Conservation (phyloP, 2,797 vertebrate species). For the Poecilia gillii region DNA sequence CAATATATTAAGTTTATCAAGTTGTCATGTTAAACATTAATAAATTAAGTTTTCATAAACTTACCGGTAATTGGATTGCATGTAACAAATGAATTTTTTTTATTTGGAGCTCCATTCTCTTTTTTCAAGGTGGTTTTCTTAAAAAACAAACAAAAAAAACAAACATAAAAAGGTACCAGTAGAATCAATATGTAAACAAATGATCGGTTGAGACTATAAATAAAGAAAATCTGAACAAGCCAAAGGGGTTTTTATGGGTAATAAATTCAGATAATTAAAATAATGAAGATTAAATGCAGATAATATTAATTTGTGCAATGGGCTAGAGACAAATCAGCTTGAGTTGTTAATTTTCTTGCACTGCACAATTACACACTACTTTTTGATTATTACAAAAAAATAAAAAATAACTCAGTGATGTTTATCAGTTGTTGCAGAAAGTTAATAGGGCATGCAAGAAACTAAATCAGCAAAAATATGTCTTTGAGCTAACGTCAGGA, state of each 20-base stretch:
- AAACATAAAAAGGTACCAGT: background rate
- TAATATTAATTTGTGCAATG: no score
- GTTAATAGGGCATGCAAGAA: background rate
- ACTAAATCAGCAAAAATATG: background rate
- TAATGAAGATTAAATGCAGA: background rate
- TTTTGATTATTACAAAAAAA: background rate
- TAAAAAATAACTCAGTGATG: no score
- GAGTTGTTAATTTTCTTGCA: background rate
- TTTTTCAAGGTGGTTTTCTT: background rate
- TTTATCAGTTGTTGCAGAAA: background rate
- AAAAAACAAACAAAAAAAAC: background rate
- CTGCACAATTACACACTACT: background rate
- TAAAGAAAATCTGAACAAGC: background rate
- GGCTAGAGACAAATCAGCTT: background rate
- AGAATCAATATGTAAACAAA: background rate
- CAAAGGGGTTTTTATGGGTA: background rate
- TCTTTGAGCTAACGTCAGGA: no score
- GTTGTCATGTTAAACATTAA: no score
- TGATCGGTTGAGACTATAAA: background rate
- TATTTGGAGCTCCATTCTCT: background rate
- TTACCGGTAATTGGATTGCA: no score
- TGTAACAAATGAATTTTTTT: no score
- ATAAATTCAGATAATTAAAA: background rate
- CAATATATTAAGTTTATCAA: no score
- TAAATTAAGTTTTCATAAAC: no score